phyloP scores from a whole-genome alignment of 2,797 vertebrate species.

The Notoglanidium macrostoma region DNA sequence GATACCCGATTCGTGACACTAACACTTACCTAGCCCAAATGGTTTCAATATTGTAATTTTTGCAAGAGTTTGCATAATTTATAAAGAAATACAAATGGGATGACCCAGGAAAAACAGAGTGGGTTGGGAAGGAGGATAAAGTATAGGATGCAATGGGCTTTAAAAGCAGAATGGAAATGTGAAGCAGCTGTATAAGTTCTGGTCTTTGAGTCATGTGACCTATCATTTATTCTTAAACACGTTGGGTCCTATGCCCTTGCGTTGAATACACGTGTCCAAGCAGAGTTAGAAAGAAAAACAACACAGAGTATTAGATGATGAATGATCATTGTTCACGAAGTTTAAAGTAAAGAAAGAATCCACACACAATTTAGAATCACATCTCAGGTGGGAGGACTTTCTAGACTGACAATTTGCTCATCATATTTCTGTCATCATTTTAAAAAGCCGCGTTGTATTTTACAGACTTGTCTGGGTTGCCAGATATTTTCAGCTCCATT shows the following conservation, averaged over 20 bases:
- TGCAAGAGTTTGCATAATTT: not conserved
- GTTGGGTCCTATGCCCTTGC: slow-evolving; percentile 51
- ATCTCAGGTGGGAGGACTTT: not conserved
- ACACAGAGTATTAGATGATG: slow-evolving; percentile 4
- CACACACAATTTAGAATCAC: not conserved
- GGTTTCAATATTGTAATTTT: not conserved
- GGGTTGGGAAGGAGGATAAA: slow-evolving; percentile 36
- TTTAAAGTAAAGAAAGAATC: slow-evolving; percentile 39
- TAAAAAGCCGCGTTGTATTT: slow-evolving; percentile 19
- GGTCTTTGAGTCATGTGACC: slow-evolving; percentile 62
- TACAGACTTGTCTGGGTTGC: slow-evolving; percentile 52
- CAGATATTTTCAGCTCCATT: slow-evolving; percentile 56
- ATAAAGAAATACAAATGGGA: not conserved
- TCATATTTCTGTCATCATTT: slow-evolving; percentile 19
- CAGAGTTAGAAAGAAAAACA: slow-evolving; percentile 59
- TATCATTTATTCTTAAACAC: slow-evolving; percentile 68
- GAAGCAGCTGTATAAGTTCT: slow-evolving; percentile 67
- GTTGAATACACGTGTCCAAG: slow-evolving; percentile 52
- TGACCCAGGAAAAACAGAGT: slow-evolving; percentile 8
- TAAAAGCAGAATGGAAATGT: slow-evolving; percentile 70
- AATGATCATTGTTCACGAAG: slow-evolving; percentile 20
- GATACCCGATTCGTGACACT: no score
- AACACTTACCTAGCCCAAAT: slow-evolving; percentile 4
- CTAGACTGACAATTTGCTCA: not conserved
- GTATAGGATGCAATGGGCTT: slow-evolving; percentile 58